Conservation (phyloP, 1,140 invertebrate species). For the Hypothenemus hampei region DNA sequence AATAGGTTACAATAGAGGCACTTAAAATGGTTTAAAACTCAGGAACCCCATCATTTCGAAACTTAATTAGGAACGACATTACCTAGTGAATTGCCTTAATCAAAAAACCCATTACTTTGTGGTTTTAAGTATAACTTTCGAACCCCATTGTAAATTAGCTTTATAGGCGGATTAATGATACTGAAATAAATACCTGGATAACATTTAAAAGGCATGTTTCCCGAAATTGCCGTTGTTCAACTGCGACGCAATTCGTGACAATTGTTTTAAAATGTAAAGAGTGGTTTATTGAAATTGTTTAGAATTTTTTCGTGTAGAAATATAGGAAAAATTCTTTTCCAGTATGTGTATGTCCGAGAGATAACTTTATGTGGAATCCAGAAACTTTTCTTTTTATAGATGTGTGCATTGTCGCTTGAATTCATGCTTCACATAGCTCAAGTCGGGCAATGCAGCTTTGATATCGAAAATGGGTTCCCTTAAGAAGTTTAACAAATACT, state of each 20-base stretch:
- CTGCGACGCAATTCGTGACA: background rate
- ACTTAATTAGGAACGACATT: background rate
- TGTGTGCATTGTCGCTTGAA: background rate
- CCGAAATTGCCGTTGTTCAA: background rate
- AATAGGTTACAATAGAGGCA: too few species aligned
- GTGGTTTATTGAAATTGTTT: background rate
- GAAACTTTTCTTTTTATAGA: background rate
- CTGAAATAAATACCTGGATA: background rate
- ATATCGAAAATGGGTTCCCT: too few species aligned
- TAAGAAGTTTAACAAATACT: too few species aligned
- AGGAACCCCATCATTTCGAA: too few species aligned
- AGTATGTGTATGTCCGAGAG: background rate
- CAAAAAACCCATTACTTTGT: background rate
- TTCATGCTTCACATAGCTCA: conserved; percentile 5
- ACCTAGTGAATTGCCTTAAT: background rate
- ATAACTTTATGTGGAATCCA: conserved; percentile 3
- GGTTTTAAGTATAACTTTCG: background rate
- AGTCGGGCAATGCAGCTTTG: too few species aligned
- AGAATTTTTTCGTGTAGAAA: background rate
- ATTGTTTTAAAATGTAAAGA: background rate
- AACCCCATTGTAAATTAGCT: background rate
- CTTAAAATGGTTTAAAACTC: too few species aligned
- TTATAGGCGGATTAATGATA: background rate
- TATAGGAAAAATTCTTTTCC: background rate
- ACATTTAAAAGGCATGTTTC: background rate